Conservation (phyloP, 2,113 vertebrate genomes). For the Ceratotherium simum region DNA sequence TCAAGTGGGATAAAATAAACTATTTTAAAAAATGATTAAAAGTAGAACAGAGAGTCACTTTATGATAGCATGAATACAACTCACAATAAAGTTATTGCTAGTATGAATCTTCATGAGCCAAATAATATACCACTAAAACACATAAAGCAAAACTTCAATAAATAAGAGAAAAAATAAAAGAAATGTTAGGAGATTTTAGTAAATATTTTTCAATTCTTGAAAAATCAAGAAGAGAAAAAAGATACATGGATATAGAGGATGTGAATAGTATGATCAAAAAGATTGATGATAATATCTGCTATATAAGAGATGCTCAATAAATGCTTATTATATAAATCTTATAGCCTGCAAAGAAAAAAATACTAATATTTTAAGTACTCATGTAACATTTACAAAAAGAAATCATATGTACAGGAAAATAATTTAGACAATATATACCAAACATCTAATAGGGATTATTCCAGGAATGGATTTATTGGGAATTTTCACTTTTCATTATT, state of each 20-base stretch:
- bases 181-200: background rate
- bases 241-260: background rate
- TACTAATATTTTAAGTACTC: background rate
- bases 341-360: background rate
- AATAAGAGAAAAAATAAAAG: background rate
- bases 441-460: background rate
- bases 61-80: background rate
- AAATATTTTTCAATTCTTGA: background rate
- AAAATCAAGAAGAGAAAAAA: constrained; percentile 22
- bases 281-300: background rate
- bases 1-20: background rate
- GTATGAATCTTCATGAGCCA: constrained; percentile 8
- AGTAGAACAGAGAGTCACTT: background rate
- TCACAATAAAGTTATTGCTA: background rate
- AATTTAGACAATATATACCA: background rate
- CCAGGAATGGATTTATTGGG: background rate
- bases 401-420: background rate
- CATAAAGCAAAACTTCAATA: background rate
- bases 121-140: constrained; percentile 23
- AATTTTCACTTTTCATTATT: background rate
- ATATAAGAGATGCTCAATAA: background rate
- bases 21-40: background rate
- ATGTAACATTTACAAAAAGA: background rate
- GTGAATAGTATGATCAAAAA: background rate
- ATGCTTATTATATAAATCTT: background rate